Percentiles rank a stretch among this genome's conserved stretches.
These are phyloP conservation scores for Stigmatopora nigra DNA, from an alignment of 2,113 vertebrate species.

Conservation along the genomic window DNA sequence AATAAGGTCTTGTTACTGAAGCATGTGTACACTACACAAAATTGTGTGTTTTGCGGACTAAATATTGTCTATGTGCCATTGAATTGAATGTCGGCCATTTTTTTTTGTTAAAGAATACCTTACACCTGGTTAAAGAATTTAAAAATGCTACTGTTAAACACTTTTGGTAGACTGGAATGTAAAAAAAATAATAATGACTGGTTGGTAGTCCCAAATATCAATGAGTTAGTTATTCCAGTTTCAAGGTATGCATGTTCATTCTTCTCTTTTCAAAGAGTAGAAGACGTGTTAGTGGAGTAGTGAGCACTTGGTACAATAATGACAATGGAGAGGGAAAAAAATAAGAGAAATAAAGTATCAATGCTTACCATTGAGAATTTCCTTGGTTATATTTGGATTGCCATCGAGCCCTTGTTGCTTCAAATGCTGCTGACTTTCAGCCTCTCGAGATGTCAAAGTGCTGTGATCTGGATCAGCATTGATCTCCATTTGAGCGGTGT, in stretches of 20 bases:
- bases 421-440: conserved; percentile 14
- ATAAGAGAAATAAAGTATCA: background rate
- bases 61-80: background rate
- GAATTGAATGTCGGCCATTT: background rate
- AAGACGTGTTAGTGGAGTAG: background rate
- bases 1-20: background rate
- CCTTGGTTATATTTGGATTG: conserved; percentile 14
- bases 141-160: too few relatives aligned
- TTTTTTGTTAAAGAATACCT: background rate
- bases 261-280: background rate
- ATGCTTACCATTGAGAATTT: conserved; percentile 57
- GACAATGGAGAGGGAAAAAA: background rate
- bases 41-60: background rate
- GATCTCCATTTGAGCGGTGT: conserved; percentile 43
- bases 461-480: conserved; percentile 22
- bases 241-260: background rate
- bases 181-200: background rate
- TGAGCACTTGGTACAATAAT: background rate
- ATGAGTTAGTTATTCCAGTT: background rate
- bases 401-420: conserved; percentile 33
- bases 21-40: background rate
- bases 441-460: conserved; percentile 38
- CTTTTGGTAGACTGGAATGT: background rate
- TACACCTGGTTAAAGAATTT: background rate
- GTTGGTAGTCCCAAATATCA: background rate